A percentile compares a stretch with the other conserved stretches of the same genome.
Conservation (phyloP, 2,888 invertebrate species). For the Orgyia antiqua region DNA sequence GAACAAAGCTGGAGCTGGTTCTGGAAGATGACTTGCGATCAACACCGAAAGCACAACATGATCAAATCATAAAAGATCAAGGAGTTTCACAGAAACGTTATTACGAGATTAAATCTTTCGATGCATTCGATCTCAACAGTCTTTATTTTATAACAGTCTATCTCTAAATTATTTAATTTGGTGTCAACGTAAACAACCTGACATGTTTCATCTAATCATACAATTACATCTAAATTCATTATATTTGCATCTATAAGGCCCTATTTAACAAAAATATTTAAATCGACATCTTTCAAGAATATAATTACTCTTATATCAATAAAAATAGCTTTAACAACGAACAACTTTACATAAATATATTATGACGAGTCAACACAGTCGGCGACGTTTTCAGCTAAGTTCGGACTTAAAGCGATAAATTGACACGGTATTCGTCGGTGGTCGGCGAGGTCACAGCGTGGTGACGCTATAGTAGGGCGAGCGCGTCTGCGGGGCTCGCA, state of each 20-base stretch:
- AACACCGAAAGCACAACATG: constrained; percentile 75
- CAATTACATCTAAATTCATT: constrained; percentile 65
- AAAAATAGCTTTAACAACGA: constrained; percentile 75
- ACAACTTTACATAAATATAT: constrained; percentile 73
- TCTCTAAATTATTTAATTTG: constrained; percentile 56
- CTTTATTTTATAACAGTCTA: constrained; percentile 66
- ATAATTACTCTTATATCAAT: constrained; percentile 70
- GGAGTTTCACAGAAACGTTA: constrained; percentile 52
- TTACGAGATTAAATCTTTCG: constrained; percentile 52
- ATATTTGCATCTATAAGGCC: constrained; percentile 63
- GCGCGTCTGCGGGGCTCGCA: constrained; percentile 36
- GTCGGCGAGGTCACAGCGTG: constrained; percentile 53
- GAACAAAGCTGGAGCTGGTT: constrained; percentile 59
- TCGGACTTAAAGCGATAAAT: constrained; percentile 74
- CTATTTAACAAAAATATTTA: constrained; percentile 75
- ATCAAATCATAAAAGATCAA: constrained; percentile 56
- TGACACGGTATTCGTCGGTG: constrained; percentile 57
- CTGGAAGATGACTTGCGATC: constrained; percentile 61
- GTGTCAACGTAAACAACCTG: constrained; percentile 64
- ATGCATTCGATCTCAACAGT: constrained; percentile 71
- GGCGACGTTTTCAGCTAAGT: constrained; percentile 59
- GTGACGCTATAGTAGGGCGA: constrained; percentile 58
- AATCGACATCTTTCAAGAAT: constrained; percentile 69
- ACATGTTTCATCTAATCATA: constrained; percentile 62
- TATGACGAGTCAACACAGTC: constrained; percentile 68